phyloP scores from a whole-genome alignment of 2,113 vertebrate genomes.

The Otocyon megalotis region DNA sequence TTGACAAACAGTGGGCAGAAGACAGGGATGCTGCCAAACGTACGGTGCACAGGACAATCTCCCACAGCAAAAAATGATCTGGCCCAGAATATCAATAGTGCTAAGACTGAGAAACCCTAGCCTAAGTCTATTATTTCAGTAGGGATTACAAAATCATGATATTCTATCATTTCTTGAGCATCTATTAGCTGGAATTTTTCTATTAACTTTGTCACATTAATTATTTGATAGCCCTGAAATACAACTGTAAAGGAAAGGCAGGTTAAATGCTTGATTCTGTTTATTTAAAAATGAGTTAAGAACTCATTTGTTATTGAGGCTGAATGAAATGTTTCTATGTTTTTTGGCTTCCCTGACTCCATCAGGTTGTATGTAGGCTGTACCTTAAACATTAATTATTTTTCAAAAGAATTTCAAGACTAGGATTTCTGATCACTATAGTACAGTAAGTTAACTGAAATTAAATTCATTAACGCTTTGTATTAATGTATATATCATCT shows the following conservation, averaged over 20 bases:
- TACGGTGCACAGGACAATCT: background rate
- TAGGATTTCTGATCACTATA: background rate
- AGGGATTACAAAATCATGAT: background rate
- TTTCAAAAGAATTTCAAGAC: conserved; percentile 11
- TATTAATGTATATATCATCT: conserved; percentile 21
- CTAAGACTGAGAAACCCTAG: background rate
- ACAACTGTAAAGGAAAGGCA: background rate
- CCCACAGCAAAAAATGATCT: background rate
- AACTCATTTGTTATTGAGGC: background rate
- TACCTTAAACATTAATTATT: background rate
- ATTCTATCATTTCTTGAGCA: background rate
- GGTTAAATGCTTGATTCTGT: background rate
- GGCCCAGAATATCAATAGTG: background rate
- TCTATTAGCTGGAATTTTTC: background rate
- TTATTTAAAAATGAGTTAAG: conserved; percentile 24
- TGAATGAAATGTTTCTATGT: conserved; percentile 7
- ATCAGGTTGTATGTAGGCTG: background rate
- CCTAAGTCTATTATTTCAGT: conserved; percentile 34
- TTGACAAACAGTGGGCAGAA: background rate
- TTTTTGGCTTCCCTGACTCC: conserved; percentile 36
- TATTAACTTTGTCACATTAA: conserved; percentile 8
- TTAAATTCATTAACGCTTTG: background rate
- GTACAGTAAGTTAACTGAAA: background rate
- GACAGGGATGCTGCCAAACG: background rate
- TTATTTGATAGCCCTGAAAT: conserved; percentile 25